phyloP scores from a whole-genome alignment of 1,140 invertebrate genomes.

The Pomacea maculata region DNA sequence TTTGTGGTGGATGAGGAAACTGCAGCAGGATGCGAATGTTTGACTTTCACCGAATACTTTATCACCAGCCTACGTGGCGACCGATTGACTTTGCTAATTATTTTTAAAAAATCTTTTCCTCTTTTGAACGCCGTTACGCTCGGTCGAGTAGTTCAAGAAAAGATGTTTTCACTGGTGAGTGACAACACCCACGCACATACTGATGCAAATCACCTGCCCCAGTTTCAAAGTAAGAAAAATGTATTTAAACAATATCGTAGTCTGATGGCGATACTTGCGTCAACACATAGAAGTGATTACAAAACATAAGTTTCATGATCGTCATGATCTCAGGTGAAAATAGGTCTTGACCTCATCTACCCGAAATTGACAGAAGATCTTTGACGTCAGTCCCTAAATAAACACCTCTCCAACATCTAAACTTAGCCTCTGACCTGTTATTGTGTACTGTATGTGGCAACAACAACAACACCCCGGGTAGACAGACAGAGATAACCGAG shows the following conservation, averaged over 20 bases:
- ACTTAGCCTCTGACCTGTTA: no score
- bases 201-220: not conserved
- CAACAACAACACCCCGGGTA: no score
- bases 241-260: not conserved
- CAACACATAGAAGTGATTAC: not conserved
- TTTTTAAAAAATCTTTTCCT: not conserved
- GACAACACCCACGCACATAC: not conserved
- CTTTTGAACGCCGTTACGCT: not conserved
- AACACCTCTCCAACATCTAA: no score
- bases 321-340: no score
- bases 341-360: no score
- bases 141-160: not conserved
- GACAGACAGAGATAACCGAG: no score
- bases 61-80: not conserved
- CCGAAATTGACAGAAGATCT: no score
- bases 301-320: not conserved
- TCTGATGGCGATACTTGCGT: not conserved
- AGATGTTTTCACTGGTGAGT: not conserved
- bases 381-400: no score
- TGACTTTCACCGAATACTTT: not conserved
- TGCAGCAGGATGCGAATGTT: not conserved
- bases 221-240: not conserved
- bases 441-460: no score
- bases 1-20: not conserved
- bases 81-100: not conserved